Evolutionary conservation across 30 jellyfish, hydroid and myxozoan species (phyloP).

Genomic region (Chrysaora quinquecirrha): DNA sequence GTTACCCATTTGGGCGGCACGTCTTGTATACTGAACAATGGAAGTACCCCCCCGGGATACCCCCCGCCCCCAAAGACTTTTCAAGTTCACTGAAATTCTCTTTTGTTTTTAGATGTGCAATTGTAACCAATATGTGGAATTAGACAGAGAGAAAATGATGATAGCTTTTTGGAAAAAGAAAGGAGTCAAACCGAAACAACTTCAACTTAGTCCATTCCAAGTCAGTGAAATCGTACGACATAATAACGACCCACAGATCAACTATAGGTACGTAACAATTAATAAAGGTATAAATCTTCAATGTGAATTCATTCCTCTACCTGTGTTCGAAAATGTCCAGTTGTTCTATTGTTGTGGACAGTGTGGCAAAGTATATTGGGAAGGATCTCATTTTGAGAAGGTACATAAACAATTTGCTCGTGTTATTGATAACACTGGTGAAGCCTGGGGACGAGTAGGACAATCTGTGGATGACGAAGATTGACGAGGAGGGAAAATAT

Average conservation of each 20-base stretch:
- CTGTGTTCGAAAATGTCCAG: conserved; percentile 66
- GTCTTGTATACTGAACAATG: too few relatives aligned
- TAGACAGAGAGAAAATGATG: conserved; percentile 70
- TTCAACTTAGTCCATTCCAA: conserved; percentile 1
- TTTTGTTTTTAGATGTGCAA: conserved; percentile 79
- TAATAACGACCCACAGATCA: conserved; percentile 40
- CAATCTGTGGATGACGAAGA: too few relatives aligned
- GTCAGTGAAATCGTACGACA: not conserved
- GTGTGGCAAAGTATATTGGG: conserved; percentile 92
- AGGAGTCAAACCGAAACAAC: conserved; percentile 34
- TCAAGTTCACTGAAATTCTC: too few relatives aligned
- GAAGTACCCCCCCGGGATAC: too few relatives aligned
- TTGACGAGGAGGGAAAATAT: too few relatives aligned
- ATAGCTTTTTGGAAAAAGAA: conserved; percentile 61
- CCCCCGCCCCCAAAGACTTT: too few relatives aligned
- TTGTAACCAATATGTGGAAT: conserved; percentile 29
- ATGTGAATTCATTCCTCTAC: conserved; percentile 64
- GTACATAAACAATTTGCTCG: conserved; percentile 56
- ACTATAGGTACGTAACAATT: conserved; percentile 57
- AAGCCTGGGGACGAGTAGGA: too few relatives aligned
- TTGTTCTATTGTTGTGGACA: conserved; percentile 57
- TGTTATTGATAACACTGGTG: conserved; percentile 50
- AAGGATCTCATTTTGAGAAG: conserved; percentile 70
- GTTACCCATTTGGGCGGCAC: too few relatives aligned
- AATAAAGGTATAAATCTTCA: conserved; percentile 57